Evolutionary conservation across 1,140 invertebrate genomes (phyloP).

Genomic region (Drosophila pseudoananassae): DNA sequence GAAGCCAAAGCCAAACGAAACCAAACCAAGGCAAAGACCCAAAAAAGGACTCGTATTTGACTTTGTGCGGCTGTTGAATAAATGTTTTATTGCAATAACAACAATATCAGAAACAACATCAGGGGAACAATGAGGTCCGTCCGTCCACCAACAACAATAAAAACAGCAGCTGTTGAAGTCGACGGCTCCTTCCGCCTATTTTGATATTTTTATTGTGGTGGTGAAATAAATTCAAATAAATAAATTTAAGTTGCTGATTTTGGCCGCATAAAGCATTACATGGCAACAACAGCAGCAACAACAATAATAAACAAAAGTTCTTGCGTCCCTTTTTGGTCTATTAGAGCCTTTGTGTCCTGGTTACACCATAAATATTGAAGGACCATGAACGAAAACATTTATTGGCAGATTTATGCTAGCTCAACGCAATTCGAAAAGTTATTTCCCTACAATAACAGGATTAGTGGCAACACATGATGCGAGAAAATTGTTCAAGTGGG

Average conservation of each 20-base stretch:
- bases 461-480: conserved; percentile 11
- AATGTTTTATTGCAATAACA: conserved; percentile 67
- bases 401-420: conserved; percentile 74
- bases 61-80: conserved; percentile 62
- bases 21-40: conserved; percentile 31
- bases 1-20: conserved; percentile 32
- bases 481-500: not conserved
- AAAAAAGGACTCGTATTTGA: conserved; percentile 72
- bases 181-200: conserved; percentile 36
- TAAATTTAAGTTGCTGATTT: conserved; percentile 76
- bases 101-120: conserved; percentile 46
- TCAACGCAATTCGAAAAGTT: conserved; percentile 60
- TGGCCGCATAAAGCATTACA: conserved; percentile 29
- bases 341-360: conserved; percentile 48
- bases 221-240: conserved; percentile 79
- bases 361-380: conserved; percentile 65
- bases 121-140: conserved; percentile 43
- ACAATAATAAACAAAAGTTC: conserved; percentile 9
- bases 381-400: conserved; percentile 61
- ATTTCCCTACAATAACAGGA: conserved; percentile 36
- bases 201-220: conserved; percentile 76
- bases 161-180: conserved; percentile 63
- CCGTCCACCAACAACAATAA: conserved; percentile 14
- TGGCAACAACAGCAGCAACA: conserved; percentile 14
- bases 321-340: conserved; percentile 15